Evolutionary conservation across 2,113 vertebrate genomes (phyloP).

Genomic region (Gila orcuttii): DNA sequence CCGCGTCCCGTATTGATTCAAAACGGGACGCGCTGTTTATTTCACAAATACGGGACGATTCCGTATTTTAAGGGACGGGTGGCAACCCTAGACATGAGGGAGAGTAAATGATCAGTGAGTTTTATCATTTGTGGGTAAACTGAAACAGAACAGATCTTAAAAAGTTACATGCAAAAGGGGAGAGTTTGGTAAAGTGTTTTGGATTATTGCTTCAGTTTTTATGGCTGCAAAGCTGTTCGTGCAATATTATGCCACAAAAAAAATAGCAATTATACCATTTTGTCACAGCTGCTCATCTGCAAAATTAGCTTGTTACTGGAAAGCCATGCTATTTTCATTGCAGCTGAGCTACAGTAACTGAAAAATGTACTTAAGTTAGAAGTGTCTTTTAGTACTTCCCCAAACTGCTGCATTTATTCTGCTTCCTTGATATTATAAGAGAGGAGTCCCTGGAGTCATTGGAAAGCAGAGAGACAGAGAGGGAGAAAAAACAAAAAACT

Average conservation of each 20-base stretch:
- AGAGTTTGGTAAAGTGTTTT: not conserved
- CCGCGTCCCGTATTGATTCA: too few species aligned
- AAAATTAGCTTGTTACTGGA: constrained; percentile 5
- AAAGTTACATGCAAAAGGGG: not conserved
- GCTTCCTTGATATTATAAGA: not conserved
- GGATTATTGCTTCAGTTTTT: not conserved
- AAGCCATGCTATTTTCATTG: not conserved
- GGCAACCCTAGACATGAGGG: too few species aligned
- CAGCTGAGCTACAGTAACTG: not conserved
- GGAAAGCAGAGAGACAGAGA: not conserved
- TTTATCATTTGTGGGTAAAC: not conserved
- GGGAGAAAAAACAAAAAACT: not conserved
- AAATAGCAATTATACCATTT: not conserved
- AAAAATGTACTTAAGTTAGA: not conserved
- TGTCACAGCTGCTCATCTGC: not conserved
- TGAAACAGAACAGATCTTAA: not conserved
- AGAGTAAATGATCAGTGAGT: not conserved
- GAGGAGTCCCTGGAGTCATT: not conserved
- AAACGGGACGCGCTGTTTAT: too few species aligned
- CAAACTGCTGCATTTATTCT: not conserved
- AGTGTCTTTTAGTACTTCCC: not conserved
- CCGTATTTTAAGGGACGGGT: too few species aligned
- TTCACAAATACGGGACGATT: too few species aligned
- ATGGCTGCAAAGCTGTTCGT: not conserved
- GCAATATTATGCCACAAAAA: not conserved